phyloP scores from a whole-genome alignment of 1,140 invertebrate genomes.

The Bombyx mandarina region DNA sequence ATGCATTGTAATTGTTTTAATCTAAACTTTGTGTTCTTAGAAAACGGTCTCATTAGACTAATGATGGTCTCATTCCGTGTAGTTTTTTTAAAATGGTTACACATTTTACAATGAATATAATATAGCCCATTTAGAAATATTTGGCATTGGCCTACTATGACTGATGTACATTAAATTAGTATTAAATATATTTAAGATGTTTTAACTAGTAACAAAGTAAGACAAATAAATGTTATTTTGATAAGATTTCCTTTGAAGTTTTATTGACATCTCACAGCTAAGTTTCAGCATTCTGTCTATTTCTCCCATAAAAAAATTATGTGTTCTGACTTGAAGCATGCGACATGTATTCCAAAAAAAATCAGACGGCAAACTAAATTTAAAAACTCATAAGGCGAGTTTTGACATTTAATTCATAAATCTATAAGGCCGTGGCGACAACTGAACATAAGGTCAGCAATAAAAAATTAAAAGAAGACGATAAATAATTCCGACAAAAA shows the following conservation, averaged over 20 bases:
- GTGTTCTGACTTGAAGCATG: no score
- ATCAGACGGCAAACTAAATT: neutral
- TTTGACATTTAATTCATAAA: no score
- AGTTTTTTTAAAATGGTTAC: conserved; percentile 14
- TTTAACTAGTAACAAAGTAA: neutral
- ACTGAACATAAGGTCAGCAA: no score
- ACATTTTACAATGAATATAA: neutral
- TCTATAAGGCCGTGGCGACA: no score
- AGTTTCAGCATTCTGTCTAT: neutral
- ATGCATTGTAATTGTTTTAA: neutral
- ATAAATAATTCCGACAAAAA: no score
- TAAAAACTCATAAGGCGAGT: neutral
- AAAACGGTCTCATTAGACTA: neutral
- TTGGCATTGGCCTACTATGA: conserved; percentile 2
- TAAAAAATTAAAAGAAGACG: no score
- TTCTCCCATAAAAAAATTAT: neutral
- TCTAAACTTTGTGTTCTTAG: neutral
- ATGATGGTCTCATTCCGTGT: conserved; percentile 10
- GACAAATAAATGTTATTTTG: conserved; percentile 8
- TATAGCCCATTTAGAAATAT: neutral
- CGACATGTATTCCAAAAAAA: no score
- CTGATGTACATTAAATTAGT: conserved; percentile 17
- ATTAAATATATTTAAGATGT: conserved; percentile 8
- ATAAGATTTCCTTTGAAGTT: conserved; percentile 5
- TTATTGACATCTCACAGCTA: neutral